Evolutionary conservation across 2,888 invertebrate species (phyloP), one percentile per base, ranked within the genome.

Genomic region (Zaprionus bogoriensis): DNA sequence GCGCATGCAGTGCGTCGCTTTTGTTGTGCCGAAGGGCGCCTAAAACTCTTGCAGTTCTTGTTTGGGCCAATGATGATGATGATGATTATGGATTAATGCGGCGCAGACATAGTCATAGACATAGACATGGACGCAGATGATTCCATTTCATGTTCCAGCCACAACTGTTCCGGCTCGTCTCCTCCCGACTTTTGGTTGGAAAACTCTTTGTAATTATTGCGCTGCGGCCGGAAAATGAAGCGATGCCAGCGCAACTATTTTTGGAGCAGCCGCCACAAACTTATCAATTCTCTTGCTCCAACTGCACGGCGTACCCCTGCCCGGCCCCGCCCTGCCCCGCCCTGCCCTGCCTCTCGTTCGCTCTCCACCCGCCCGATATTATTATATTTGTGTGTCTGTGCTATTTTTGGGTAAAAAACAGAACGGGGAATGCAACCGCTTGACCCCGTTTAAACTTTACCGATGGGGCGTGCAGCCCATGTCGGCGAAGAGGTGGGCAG

Each of bases 361-460:
- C 39, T 17, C 67, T 14, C 19, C 41, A 46, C 32, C 12, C 38
- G 36, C 32, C 17, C 38, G 28, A 38, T 63, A 64, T 86, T 80
- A 80, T 73, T 77, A 68, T 76, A 75, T 79, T 76, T 76, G 46
- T 74, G 50, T 60, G 79, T 78, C 77, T 82, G 86, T 48, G 74
- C 79, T 80, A 80, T 84, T 87, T 80, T 81, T n/a, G 23, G 84
- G 77, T 66, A 41, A 76, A 67, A 58, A 73, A 41, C 5, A 51
- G 58, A 77, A 65, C 52, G 53, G 62, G 50, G 64, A 79, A 81
- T 78, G 85, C 79, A 87, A 85, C 68, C 80, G 80, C 79, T 85
- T 87, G 80, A 87, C 80, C 80, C 86, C 87, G 82, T 85, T 81
- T 81, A 81, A 82, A 85, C 85, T 67, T 65, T 50, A 45, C 58